A percentile compares a stretch with the other conserved stretches of the same genome.
These are phyloP conservation scores for Montipora capricornis DNA, from an alignment of 64 coral and sea anemone genomes.

Conservation along the genomic window DNA sequence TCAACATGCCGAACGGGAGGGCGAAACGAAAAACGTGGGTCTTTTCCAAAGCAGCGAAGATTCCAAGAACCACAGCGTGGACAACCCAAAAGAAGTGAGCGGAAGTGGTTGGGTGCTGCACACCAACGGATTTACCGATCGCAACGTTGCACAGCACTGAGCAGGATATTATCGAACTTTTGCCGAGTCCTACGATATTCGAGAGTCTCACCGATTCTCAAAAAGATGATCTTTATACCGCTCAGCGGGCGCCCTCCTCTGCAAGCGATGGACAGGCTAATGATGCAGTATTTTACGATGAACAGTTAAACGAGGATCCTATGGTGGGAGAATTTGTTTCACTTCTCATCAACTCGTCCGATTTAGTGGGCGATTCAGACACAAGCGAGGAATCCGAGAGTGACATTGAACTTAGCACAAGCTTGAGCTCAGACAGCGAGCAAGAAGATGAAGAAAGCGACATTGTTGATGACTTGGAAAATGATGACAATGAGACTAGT, in stretches of 20 bases:
- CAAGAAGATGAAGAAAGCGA: conserved; percentile 31
- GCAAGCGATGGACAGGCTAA: not conserved
- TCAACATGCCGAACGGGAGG: conserved; percentile 7
- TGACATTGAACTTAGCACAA: conserved; percentile 1
- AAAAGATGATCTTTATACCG: not conserved
- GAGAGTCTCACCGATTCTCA: too few relatives aligned
- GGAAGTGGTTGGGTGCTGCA: conserved; percentile 5
- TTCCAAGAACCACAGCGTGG: conserved; percentile 53
- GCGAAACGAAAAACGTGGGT: conserved; percentile 18
- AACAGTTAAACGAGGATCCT: not conserved
- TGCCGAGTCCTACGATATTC: too few relatives aligned
- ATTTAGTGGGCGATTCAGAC: not conserved
- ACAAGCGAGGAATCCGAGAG: not conserved
- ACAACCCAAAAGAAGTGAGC: not conserved
- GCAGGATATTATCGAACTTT: not conserved
- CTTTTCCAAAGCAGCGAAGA: conserved; percentile 48
- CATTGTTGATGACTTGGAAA: not conserved
- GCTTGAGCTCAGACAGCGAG: not conserved
- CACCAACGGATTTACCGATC: not conserved
- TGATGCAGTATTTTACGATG: not conserved
- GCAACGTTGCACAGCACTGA: not conserved
- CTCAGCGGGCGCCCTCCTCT: not conserved
- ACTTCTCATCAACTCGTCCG: not conserved
- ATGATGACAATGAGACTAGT: conserved; percentile 6
- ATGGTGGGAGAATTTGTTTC: not conserved